A percentile compares a stretch with the other conserved stretches of the same genome.
These are phyloP conservation scores for Tor tambroides DNA, from an alignment of 2,113 vertebrate species.

Conservation along the genomic window DNA sequence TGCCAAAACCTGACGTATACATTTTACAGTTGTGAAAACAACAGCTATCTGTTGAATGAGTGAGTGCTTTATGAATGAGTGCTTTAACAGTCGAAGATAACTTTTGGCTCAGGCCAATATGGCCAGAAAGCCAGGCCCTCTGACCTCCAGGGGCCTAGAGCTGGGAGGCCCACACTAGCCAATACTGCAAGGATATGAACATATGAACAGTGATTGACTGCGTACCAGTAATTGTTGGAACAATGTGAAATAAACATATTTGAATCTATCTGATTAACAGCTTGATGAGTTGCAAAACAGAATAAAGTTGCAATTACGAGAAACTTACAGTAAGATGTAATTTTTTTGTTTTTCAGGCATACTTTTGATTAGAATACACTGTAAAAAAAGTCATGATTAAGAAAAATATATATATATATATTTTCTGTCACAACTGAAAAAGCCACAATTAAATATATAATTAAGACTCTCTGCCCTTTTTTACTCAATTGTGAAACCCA, in stretches of 20 bases:
- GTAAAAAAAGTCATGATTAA: not conserved
- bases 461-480: too few relatives aligned
- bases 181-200: not conserved
- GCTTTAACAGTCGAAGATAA: not conserved
- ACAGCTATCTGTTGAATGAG: not conserved
- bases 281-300: not conserved
- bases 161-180: not conserved
- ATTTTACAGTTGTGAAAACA: not conserved
- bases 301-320: not conserved
- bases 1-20: not conserved
- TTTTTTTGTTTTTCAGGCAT: not conserved
- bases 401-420: too few relatives aligned
- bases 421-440: not conserved
- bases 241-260: too few relatives aligned
- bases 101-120: not conserved
- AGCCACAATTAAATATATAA: not conserved
- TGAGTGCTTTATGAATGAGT: conserved; percentile 1
- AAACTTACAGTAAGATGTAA: not conserved
- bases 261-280: not conserved
- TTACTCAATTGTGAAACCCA: too few relatives aligned
- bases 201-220: not conserved
- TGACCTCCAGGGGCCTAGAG: not conserved
- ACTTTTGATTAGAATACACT: not conserved
- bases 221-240: not conserved
- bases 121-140: not conserved